Base-by-base conservation (phyloP, 2,888 invertebrate genomes). In the Trissonchulus sp. region DNA sequence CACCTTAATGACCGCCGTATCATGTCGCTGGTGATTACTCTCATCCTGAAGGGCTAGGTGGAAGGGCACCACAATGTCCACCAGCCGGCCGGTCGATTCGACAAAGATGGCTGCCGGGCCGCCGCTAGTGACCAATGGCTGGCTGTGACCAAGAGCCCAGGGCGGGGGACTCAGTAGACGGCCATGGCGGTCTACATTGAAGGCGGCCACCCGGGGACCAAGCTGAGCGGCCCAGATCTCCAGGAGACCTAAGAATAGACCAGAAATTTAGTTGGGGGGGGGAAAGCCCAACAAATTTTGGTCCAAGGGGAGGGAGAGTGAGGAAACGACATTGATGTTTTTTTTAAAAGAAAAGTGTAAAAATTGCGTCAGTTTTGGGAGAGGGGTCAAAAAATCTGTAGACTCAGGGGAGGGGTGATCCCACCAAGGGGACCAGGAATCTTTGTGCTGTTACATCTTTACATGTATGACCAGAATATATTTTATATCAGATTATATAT, bases 131-230 rank as follows among this genome's bases (percentile, higher is more conserved):
- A 30, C 15, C 3, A 15, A n/a, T 15, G 35, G 69, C 15, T 3
- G 8, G 3, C 8, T 8, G 3, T 33, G 8, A 28, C 36, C 35
- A 28, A 74, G 2, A 35, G 3, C 33, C 28, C 36, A 23, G 3
- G 62, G 33, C 2, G 65, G 48, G 30, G 35, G 62, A 35, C 28
- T 69, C 15, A 80, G 37, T 71, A 87, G 81, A 23, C 80, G 79
- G 77, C 86, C 93, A 83, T 90, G 89, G 85, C 93, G 94, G 68
- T 92, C 91, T 0, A 94, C 93, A 68, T 91, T 91, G 84, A 96
- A 97, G 0, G 93, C 93, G 23, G 93, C 92, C 3, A 97, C 91
- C 85, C 93, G 90, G 18, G 91, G 91, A 0, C 97, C 96, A 83
- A 92, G 90, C 83, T 94, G 93, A 82, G 93, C 89, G 1, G 93